Percentiles rank a stretch among this genome's conserved stretches.
Conservation (phyloP, 2,113 vertebrate species). For the Rhombomys opimus region DNA sequence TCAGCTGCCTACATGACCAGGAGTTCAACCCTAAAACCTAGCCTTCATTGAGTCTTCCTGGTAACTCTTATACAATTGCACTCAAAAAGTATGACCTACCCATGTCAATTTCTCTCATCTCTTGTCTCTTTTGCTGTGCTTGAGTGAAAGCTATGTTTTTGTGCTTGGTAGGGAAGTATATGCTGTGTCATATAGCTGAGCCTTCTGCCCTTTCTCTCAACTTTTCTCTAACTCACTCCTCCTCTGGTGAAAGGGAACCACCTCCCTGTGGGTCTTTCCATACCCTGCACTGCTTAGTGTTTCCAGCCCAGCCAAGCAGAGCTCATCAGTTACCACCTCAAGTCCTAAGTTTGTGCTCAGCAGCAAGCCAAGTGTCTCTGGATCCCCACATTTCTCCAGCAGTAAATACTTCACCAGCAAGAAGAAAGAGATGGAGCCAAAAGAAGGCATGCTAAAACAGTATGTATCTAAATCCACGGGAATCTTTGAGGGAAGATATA, state of each 20-base stretch:
- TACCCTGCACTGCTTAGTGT: neutral
- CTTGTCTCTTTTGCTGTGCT: neutral
- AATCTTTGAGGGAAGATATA: constrained; percentile 26
- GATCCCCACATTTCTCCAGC: neutral
- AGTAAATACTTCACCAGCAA: neutral
- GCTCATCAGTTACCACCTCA: neutral
- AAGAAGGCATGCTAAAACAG: neutral
- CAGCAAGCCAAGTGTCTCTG: neutral
- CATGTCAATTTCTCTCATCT: constrained; percentile 1
- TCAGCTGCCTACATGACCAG: neutral
- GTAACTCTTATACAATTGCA: neutral
- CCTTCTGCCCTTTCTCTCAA: neutral
- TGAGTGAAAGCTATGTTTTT: neutral
- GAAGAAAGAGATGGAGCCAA: neutral
- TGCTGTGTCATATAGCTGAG: neutral
- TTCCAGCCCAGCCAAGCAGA: neutral
- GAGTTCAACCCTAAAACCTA: constrained; percentile 3
- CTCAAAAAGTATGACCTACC: neutral
- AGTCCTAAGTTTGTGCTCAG: neutral
- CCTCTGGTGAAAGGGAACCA: neutral
- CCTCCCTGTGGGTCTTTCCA: neutral
- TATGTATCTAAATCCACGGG: constrained; percentile 26
- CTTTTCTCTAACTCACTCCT: neutral
- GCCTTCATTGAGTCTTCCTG: neutral
- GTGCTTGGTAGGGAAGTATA: neutral